These are phyloP conservation scores for Xenotilapia leptura DNA, from an alignment of 2,113 vertebrate genomes.

Conservation along the genomic window DNA sequence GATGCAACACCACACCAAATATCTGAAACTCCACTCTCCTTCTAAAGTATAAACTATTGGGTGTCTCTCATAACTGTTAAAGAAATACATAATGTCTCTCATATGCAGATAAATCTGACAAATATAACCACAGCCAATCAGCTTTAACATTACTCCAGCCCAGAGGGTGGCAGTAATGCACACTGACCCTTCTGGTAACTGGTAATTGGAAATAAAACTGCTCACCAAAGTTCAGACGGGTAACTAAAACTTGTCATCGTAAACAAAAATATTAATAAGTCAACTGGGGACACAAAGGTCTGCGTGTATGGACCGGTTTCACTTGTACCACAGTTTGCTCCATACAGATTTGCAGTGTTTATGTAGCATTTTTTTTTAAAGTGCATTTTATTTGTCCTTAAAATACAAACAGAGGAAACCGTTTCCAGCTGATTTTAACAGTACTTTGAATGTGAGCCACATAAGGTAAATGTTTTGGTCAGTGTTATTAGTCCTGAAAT, in stretches of 20 bases:
- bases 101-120: not conserved
- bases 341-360: not conserved
- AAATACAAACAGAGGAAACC: not conserved
- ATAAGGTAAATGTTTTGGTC: not conserved
- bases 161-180: not conserved
- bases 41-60: not conserved
- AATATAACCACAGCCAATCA: not conserved
- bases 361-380: rapidly evolving
- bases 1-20: not conserved
- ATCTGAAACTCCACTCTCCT: not conserved
- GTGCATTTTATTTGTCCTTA: not conserved
- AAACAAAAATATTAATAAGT: not conserved
- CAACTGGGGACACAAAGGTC: not conserved
- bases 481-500: not conserved
- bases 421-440: not conserved
- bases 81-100: not conserved
- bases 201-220: not conserved
- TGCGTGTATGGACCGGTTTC: not conserved
- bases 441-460: not conserved
- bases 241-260: not conserved
- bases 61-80: not conserved
- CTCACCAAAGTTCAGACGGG: not conserved
- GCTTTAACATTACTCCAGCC: not conserved
- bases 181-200: not conserved
- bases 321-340: not conserved